phyloP scores from a whole-genome alignment of 2,888 invertebrate species.

The Agrochola lota region DNA sequence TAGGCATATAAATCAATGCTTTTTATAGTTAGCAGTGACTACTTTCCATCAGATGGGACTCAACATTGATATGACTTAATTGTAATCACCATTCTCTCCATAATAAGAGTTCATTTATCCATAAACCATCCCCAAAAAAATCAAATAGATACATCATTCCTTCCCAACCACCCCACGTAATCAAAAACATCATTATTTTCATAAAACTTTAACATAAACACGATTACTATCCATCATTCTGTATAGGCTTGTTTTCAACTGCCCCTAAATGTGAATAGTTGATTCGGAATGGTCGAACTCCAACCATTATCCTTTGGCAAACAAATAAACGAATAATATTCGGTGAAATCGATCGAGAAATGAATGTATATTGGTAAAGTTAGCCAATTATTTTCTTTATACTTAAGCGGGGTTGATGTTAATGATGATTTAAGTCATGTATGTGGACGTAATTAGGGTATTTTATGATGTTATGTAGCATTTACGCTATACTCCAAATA shows the following conservation, averaged over 20 bases:
- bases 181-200: constrained; percentile 57
- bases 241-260: constrained; percentile 67
- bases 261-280: constrained; percentile 67
- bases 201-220: constrained; percentile 65
- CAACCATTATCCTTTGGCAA: constrained; percentile 62
- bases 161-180: background rate
- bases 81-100: background rate
- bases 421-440: constrained; percentile 47
- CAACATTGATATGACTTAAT: background rate
- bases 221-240: constrained; percentile 59
- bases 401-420: constrained; percentile 58
- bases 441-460: background rate
- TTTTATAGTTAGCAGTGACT: background rate
- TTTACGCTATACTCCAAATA: background rate
- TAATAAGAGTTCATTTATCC: background rate
- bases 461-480: constrained; percentile 18
- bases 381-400: constrained; percentile 64
- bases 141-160: background rate
- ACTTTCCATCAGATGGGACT: background rate
- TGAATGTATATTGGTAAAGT: constrained; percentile 64
- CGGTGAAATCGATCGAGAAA: constrained; percentile 62
- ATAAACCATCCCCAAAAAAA: background rate
- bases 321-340: constrained; percentile 70
- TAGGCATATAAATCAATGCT: too few species aligned
- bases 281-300: constrained; percentile 66